Evolutionary conservation across 2,797 vertebrate species (phyloP).

Genomic region (Luscinia megarhynchos): DNA sequence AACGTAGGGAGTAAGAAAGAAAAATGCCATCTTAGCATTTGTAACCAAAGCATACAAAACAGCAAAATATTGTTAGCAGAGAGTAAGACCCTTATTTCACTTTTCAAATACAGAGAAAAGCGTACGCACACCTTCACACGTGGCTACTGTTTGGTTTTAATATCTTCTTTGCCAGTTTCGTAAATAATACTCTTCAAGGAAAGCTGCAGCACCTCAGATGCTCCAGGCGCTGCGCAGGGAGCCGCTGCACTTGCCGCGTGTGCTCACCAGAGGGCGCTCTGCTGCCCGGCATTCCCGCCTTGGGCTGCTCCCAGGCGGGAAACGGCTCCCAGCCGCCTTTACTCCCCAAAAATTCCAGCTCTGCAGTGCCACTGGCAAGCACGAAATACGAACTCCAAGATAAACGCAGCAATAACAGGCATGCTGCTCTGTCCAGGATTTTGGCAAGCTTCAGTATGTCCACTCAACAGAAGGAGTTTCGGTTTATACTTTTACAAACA

Average conservation of each 20-base stretch:
- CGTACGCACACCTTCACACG: background rate
- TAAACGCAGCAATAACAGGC: background rate
- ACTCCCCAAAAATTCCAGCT: background rate
- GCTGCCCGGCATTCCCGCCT: background rate
- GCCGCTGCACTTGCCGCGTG: background rate
- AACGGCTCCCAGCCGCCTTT: background rate
- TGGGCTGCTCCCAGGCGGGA: background rate
- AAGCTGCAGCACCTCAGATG: too few species aligned
- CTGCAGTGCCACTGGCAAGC: background rate
- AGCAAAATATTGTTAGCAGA: background rate
- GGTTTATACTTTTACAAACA: background rate
- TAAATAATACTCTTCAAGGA: background rate
- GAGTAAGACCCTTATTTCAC: background rate
- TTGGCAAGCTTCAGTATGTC: background rate
- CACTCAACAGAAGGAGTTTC: background rate
- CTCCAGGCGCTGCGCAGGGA: background rate
- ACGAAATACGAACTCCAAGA: background rate
- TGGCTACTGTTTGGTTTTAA: accelerated
- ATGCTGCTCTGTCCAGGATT: background rate
- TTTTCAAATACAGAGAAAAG: background rate
- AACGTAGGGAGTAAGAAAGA: background rate
- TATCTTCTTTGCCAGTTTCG: background rate
- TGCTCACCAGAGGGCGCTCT: conserved; percentile 11
- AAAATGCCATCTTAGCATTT: background rate
- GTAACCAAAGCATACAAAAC: background rate